Evolutionary conservation across 2,888 invertebrate species (phyloP).

Genomic region (Agelastica alni): DNA sequence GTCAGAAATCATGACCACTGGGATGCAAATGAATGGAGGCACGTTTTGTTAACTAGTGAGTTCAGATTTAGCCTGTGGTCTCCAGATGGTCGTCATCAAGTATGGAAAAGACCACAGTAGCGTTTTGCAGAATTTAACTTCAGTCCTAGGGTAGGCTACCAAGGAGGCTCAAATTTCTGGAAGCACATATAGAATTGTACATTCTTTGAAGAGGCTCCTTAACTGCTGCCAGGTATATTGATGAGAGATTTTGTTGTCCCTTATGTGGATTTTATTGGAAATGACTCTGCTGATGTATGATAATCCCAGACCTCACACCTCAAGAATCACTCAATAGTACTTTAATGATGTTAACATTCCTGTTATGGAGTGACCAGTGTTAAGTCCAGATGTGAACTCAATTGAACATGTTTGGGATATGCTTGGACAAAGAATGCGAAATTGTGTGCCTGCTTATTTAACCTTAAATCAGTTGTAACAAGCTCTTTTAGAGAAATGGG

Average conservation of each 20-base stretch:
- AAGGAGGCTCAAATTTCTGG: not conserved
- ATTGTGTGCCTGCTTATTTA: no score
- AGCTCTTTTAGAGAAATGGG: not conserved
- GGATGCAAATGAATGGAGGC: not conserved
- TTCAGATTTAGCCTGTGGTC: not conserved
- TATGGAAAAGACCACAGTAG: not conserved
- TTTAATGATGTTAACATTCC: no score
- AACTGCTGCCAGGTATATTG: not conserved
- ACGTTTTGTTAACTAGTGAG: not conserved
- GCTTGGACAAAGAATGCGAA: no score
- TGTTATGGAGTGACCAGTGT: not conserved
- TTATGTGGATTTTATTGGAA: no score
- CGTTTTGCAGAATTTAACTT: no score
- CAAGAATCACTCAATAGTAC: not conserved
- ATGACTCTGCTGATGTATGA: no score
- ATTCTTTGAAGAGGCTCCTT: not conserved
- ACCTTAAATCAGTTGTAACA: not conserved
- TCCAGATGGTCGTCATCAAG: not conserved
- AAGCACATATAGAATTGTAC: not conserved
- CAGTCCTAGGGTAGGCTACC: no score
- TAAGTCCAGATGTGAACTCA: not conserved
- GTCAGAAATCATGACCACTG: not conserved
- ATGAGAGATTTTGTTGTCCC: not conserved
- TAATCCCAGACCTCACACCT: not conserved
- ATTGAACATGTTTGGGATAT: not conserved